Evolutionary conservation across 2,888 invertebrate genomes (phyloP).

Genomic region (Nomada flava): DNA sequence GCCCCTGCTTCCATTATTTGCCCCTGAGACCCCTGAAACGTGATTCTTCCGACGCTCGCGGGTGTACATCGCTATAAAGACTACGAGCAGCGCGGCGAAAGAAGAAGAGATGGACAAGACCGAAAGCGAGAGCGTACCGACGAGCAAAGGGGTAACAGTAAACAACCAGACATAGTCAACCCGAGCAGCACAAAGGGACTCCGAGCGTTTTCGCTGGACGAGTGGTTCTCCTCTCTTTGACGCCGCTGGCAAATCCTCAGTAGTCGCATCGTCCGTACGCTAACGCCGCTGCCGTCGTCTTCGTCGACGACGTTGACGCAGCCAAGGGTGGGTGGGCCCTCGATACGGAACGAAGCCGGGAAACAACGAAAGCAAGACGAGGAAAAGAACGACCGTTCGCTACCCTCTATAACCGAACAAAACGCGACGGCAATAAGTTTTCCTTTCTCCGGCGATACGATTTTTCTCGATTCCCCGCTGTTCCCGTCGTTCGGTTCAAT

Average conservation of each 20-base stretch:
- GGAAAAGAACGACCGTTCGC: slow-evolving; percentile 40
- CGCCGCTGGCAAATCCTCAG: slow-evolving; percentile 60
- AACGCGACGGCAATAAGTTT: slow-evolving; percentile 71
- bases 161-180: slow-evolving; percentile 58
- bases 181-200: slow-evolving; percentile 73
- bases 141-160: slow-evolving; percentile 39
- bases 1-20: not conserved
- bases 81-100: not conserved
- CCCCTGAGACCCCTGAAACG: not conserved
- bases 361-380: slow-evolving; percentile 18
- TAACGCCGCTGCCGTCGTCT: slow-evolving; percentile 33
- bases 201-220: slow-evolving; percentile 72
- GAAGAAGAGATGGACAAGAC: slow-evolving; percentile 9
- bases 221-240: slow-evolving; percentile 74
- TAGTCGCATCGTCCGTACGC: slow-evolving; percentile 45
- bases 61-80: not conserved
- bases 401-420: slow-evolving; percentile 68
- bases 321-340: slow-evolving; percentile 51
- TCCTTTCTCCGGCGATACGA: slow-evolving; percentile 33
- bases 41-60: too few species aligned
- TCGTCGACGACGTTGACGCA: slow-evolving; percentile 21
- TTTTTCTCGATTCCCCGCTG: slow-evolving; percentile 21
- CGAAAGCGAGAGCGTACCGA: not conserved
- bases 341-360: not conserved
- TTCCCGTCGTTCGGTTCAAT: slow-evolving; percentile 50